A percentile compares a stretch with the other conserved stretches of the same genome.
These are phyloP conservation scores for Zaprionus africanus DNA, from an alignment of 1,140 invertebrate species.

Conservation along the genomic window DNA sequence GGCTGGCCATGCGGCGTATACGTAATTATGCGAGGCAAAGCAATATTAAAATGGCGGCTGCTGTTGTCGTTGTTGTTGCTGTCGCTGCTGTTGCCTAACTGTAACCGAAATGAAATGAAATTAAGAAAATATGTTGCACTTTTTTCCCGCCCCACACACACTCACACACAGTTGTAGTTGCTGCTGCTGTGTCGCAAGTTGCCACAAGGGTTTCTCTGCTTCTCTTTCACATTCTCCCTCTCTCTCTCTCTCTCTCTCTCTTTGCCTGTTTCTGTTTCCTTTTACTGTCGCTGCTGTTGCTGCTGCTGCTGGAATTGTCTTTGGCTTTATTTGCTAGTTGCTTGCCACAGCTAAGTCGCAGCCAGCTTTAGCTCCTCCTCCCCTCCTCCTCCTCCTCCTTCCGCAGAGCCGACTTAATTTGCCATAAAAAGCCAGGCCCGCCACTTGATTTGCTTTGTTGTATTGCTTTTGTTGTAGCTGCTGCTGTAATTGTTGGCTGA, in stretches of 20 bases:
- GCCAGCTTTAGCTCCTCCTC: neutral
- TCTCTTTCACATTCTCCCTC: neutral
- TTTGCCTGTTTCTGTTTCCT: neutral
- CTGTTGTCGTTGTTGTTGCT: neutral
- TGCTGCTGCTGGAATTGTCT: constrained; percentile 55
- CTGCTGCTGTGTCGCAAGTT: constrained; percentile 42
- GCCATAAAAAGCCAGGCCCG: constrained; percentile 67
- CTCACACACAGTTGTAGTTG: constrained; percentile 27
- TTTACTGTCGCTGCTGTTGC: constrained; percentile 6
- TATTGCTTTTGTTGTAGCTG: constrained; percentile 19
- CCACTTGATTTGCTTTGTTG: constrained; percentile 71
- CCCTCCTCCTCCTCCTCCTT: neutral
- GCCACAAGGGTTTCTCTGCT: constrained; percentile 27
- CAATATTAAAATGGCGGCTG: constrained; percentile 64
- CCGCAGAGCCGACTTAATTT: constrained; percentile 66
- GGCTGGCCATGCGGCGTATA: constrained; percentile 66
- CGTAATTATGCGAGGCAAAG: constrained; percentile 65
- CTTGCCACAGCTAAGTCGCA: constrained; percentile 21
- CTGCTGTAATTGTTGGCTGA: constrained; percentile 36
- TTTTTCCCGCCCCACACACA: constrained; percentile 30
- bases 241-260: neutral
- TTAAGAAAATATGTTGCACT: constrained; percentile 79
- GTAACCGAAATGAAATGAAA: constrained; percentile 68
- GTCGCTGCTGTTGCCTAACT: neutral
- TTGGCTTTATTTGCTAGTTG: constrained; percentile 63